Base-by-base conservation (phyloP, 1,140 invertebrate genomes). In the Drosophila orosa region DNA sequence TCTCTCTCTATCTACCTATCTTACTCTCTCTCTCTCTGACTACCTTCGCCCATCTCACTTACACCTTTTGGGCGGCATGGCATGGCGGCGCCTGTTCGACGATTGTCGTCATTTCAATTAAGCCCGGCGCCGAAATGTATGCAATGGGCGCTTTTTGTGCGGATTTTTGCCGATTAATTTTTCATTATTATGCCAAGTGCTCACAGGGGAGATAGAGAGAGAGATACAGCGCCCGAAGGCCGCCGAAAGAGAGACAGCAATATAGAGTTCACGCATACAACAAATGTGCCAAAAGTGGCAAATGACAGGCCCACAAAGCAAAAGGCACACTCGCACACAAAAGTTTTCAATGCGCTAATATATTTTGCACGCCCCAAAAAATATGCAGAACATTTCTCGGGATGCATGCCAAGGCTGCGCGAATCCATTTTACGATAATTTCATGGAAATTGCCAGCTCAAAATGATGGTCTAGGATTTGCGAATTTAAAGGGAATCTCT, bases 161-260 rank as follows among this genome's bases (percentile, higher is more conserved):
- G 77, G 71, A 80, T 80, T 78, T 68, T 59, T 58, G 58, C 52
- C 72, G 66, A 84, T 84, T 84, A 84, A 80, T 84, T 77, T 80
- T 83, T 68, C 71, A 83, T 83, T 83, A 77, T 81, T 82, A 75
- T 83, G 74, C 74, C 80, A 82, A 78, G 62, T 69, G 74, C 45
- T 71, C 48, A 22, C 63, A 13, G 40, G 61, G 62, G 31, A n/a
- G 9, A 63, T 24, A 39, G n/a, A 17, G 1, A 17, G 13, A 13
- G 12, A 13, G 24, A 19, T 7, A 24, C 13, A 44, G 7, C 15
- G 6, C 1, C 47, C 55, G 47, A 58, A 68, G 54, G 66, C 29
- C 55, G 17, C 17, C 10, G 29, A 37, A 24, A 22, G 35, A 22
- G 35, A 48, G 44, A 33, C 27, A 42, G 39, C 56, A 8, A 8